phyloP scores from a whole-genome alignment of 2,113 vertebrate genomes.

The Leptocoma aspasia region DNA sequence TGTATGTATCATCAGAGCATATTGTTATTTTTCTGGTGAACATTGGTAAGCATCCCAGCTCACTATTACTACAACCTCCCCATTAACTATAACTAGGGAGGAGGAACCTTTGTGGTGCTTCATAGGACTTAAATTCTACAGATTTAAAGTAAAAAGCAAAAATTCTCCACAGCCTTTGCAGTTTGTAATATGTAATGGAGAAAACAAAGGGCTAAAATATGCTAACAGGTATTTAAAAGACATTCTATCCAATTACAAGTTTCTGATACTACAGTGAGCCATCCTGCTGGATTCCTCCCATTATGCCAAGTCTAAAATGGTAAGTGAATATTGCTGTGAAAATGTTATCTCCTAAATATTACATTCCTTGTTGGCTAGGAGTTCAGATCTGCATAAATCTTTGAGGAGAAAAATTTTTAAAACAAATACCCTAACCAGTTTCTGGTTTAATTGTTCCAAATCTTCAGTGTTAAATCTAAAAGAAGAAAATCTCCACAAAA shows the following conservation, averaged over 20 bases:
- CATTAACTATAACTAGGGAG: background rate
- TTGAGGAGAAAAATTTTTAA: conserved; percentile 33
- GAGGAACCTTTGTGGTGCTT: background rate
- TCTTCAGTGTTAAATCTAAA: conserved; percentile 68
- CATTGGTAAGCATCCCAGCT: background rate
- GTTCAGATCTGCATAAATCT: conserved; percentile 14
- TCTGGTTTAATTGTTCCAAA: conserved; percentile 55
- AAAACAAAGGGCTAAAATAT: background rate
- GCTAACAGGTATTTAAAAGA: background rate
- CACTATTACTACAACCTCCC: background rate
- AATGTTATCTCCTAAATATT: conserved; percentile 22
- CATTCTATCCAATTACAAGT: background rate
- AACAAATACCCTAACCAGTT: conserved; percentile 45
- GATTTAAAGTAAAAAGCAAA: background rate
- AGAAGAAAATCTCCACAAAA: conserved; percentile 33
- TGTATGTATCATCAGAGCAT: background rate
- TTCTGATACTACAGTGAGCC: background rate
- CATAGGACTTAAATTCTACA: background rate
- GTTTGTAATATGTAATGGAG: background rate
- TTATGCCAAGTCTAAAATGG: background rate
- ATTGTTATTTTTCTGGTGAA: background rate
- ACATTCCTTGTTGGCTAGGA: background rate
- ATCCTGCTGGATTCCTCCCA: background rate
- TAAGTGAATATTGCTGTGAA: conserved; percentile 7
- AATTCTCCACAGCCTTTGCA: background rate